Percentiles rank a stretch among this genome's conserved stretches.
phyloP scores from a whole-genome alignment of 35 echinoderm and acorn worm species.

The Apostichopus parvimensis region DNA sequence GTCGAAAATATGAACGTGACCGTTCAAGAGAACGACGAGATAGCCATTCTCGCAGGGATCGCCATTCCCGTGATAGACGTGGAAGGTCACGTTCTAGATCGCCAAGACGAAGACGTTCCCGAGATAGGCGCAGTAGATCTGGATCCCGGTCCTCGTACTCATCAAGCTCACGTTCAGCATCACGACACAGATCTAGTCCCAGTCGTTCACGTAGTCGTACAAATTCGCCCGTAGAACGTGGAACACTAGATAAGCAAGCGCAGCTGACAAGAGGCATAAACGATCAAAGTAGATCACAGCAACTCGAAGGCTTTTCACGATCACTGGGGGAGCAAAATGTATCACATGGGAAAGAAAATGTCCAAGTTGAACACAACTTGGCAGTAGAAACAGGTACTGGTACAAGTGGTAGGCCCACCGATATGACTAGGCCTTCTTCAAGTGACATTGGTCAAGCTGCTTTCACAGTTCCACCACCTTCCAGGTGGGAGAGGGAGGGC shows the following conservation, averaged over 20 bases:
- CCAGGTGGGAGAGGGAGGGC: conserved; percentile 29
- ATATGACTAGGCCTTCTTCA: conserved; percentile 27
- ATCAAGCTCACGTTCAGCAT: conserved; percentile 1
- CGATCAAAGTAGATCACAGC: not conserved
- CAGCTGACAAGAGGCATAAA: not conserved
- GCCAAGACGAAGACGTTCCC: conserved; percentile 14
- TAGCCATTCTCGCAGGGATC: not conserved
- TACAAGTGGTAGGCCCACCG: not conserved
- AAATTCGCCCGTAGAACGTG: not conserved
- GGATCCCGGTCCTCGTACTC: conserved; percentile 12
- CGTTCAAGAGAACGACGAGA: conserved; percentile 17
- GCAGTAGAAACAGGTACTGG: not conserved
- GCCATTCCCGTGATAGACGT: conserved; percentile 14
- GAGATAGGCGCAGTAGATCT: conserved; percentile 27
- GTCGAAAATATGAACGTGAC: not conserved
- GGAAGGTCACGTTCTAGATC: conserved; percentile 21
- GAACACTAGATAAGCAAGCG: not conserved
- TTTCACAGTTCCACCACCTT: conserved; percentile 22
- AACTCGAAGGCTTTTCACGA: not conserved
- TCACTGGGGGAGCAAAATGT: not conserved
- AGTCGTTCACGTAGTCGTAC: not conserved
- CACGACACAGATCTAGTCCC: not conserved
- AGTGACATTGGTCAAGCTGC: not conserved
- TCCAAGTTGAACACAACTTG: not conserved
- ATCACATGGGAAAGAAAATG: not conserved